phyloP scores from a whole-genome alignment of 2,888 invertebrate genomes.

The Pseudoips prasinana region DNA sequence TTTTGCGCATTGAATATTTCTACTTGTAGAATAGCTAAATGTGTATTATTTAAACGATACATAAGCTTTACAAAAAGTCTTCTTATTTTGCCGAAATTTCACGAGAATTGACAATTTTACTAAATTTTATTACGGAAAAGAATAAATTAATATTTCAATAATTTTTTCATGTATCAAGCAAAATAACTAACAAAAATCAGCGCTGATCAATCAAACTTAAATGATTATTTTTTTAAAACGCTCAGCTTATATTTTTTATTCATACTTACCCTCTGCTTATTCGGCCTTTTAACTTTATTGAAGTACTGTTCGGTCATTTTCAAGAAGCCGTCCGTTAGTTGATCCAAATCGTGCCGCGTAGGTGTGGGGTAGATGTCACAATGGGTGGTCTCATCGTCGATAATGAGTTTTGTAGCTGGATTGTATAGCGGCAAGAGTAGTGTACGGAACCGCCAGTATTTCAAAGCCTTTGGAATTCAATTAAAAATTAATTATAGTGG shows the following conservation, averaged over 20 bases:
- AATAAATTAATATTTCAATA: too few species aligned
- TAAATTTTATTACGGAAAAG: too few species aligned
- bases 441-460: constrained; percentile 96
- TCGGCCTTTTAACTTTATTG: constrained; percentile 93
- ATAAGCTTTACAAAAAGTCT: too few species aligned
- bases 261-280: constrained; percentile 89
- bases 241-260: not conserved
- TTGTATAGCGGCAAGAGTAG: constrained; percentile 92
- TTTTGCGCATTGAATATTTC: too few species aligned
- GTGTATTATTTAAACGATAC: too few species aligned
- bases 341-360: constrained; percentile 83
- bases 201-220: constrained; percentile 14
- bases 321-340: constrained; percentile 87
- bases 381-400: constrained; percentile 86
- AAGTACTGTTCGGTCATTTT: constrained; percentile 92
- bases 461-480: constrained; percentile 83
- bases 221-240: too few species aligned
- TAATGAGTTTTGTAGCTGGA: constrained; percentile 88
- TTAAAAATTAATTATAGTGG: too few species aligned
- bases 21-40: too few species aligned
- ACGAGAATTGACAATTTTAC: too few species aligned
- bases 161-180: too few species aligned
- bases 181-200: constrained; percentile 4
- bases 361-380: constrained; percentile 93
- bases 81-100: too few species aligned